Conservation (phyloP, 2,797 vertebrate genomes). For the Channa striata region DNA sequence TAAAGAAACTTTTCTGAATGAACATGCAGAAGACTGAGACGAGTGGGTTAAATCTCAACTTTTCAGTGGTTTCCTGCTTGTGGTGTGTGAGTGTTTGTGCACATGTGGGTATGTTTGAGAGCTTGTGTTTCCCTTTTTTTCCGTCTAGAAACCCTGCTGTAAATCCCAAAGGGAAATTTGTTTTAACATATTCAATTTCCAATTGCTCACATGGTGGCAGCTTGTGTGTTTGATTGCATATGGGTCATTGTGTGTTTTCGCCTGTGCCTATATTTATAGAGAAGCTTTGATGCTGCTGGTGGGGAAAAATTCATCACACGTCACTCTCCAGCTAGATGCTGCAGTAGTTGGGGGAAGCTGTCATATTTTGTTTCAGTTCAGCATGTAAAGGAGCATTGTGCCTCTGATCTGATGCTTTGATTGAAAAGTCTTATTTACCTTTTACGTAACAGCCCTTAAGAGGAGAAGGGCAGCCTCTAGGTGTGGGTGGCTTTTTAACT, state of each 20-base stretch:
- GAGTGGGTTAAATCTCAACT: not conserved
- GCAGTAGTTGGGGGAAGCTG: slow-evolving; percentile 46
- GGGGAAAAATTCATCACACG: slow-evolving; percentile 61
- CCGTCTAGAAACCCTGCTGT: not conserved
- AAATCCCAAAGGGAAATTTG: slow-evolving; percentile 36
- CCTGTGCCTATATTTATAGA: slow-evolving; percentile 71
- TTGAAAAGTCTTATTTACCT: slow-evolving; percentile 36
- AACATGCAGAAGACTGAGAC: slow-evolving; percentile 20
- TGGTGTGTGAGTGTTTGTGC: not conserved
- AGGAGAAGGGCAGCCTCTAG: slow-evolving; percentile 19
- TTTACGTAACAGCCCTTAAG: slow-evolving; percentile 16
- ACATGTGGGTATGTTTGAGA: not conserved
- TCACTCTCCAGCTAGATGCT: slow-evolving; percentile 54
- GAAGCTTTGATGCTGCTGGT: slow-evolving; percentile 73
- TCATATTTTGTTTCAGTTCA: slow-evolving; percentile 35
- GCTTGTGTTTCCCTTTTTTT: not conserved
- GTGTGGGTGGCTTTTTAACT: slow-evolving; percentile 4
- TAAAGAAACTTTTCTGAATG: not conserved
- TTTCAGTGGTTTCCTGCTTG: slow-evolving; percentile 2
- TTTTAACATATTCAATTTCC: slow-evolving; percentile 38
- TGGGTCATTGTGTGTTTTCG: slow-evolving; percentile 68
- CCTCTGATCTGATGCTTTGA: slow-evolving; percentile 38
- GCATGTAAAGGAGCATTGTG: slow-evolving; percentile 29
- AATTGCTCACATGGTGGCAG: slow-evolving; percentile 26
- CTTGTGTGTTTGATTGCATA: slow-evolving; percentile 58